phyloP scores from a whole-genome alignment of 2,113 vertebrate species.

The Colossoma macropomum region DNA sequence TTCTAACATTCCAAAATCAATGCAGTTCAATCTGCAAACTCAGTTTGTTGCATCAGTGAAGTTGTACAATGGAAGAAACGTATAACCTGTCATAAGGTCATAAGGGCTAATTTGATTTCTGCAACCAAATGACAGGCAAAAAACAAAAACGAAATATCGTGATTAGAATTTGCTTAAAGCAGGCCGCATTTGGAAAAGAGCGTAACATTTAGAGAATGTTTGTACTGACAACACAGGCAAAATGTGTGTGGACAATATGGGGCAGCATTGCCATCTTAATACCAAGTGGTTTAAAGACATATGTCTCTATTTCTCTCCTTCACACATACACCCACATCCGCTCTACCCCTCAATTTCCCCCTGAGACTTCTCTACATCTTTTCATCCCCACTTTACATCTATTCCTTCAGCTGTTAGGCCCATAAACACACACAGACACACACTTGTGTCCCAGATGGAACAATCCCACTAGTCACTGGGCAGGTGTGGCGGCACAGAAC shows the following conservation, averaged over 20 bases:
- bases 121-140: too few relatives aligned
- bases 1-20: too few relatives aligned
- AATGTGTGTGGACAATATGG: not conserved
- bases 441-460: conserved; percentile 90
- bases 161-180: too few relatives aligned
- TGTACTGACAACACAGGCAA: too few relatives aligned
- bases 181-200: not conserved
- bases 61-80: too few relatives aligned
- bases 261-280: conserved; percentile 3
- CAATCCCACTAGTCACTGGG: conserved; percentile 82
- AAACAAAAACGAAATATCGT: too few relatives aligned
- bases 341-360: not conserved
- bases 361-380: conserved; percentile 23
- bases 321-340: not conserved
- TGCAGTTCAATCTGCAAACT: too few relatives aligned
- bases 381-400: conserved; percentile 40
- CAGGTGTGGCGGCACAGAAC: conserved; percentile 84
- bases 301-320: conserved; percentile 19
- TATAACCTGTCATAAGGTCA: too few relatives aligned
- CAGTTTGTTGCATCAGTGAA: too few relatives aligned
- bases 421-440: conserved; percentile 76
- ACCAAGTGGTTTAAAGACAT: not conserved
- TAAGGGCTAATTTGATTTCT: too few relatives aligned
- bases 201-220: not conserved
- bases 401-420: conserved; percentile 76